Conservation (phyloP, 2,888 invertebrate species). For the Stratiomys singularior region DNA sequence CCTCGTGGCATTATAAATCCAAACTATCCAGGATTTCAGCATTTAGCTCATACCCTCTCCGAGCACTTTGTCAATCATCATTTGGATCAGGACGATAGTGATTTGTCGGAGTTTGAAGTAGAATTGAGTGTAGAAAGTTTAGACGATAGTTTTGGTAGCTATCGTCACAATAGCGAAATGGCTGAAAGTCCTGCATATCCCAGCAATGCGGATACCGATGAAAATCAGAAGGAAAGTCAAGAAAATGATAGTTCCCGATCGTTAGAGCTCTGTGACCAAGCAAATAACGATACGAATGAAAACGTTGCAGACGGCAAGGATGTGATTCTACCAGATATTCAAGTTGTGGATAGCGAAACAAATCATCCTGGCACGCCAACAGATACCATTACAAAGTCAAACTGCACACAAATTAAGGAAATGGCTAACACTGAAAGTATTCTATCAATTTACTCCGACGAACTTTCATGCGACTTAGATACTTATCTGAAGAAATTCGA, state of each 20-base stretch:
- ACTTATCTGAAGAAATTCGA: constrained; percentile 53
- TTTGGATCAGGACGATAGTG: constrained; percentile 61
- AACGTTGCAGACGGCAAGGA: constrained; percentile 42
- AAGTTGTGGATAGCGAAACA: constrained; percentile 1
- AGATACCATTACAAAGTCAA: not conserved
- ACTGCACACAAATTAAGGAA: not conserved
- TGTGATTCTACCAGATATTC: constrained; percentile 48
- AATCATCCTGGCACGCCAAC: not conserved
- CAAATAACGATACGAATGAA: constrained; percentile 47
- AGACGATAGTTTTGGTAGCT: constrained; percentile 57
- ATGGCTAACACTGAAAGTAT: not conserved
- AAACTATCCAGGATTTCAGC: constrained; percentile 86
- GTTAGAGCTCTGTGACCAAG: constrained; percentile 44
- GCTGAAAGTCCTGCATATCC: constrained; percentile 66
- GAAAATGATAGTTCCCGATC: constrained; percentile 55
- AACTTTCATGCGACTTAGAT: constrained; percentile 53
- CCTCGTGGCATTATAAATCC: constrained; percentile 83
- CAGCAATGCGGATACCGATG: constrained; percentile 58
- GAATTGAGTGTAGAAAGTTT: constrained; percentile 59
- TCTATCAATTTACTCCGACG: not conserved
- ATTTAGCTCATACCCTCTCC: constrained; percentile 77
- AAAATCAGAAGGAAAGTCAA: constrained; percentile 57
- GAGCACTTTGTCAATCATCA: constrained; percentile 60
- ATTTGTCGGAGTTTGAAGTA: constrained; percentile 61
- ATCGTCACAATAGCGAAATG: constrained; percentile 66